Evolutionary conservation across 2,113 vertebrate genomes (phyloP), one percentile per base, ranked within the genome.

Genomic region (Chascanopsetta lugubris): DNA sequence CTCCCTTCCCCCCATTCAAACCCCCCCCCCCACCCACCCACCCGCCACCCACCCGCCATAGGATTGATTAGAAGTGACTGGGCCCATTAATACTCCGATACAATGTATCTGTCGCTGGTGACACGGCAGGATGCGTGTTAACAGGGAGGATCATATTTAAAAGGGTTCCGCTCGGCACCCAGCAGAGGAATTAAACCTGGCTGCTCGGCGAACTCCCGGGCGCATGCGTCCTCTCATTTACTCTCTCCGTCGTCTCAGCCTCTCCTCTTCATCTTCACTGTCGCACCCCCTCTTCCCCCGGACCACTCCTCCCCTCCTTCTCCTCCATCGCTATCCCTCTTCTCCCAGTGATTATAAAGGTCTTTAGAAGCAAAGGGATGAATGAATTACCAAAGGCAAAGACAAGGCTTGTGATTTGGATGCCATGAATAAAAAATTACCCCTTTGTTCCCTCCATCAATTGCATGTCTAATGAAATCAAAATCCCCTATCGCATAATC

Each of bases 391-490:
- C 66, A 83, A 89, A 90, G 85, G 84, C 88, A 91, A 88, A 92
- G 90, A 92, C 89, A 90, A 90, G 87, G 86, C 89, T 87, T 87
- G 84, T 90, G 91, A 90, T 90, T 92, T 89, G 88, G 88, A 86
- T 80, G 83, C 85, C 45, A 69, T 90, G 91, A 92, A 92, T 92
- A 92, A 93, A 92, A 92, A 92, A 93, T 93, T 92, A 91, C 90
- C 85, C 92, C 88, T 93, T 93, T 93, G 92, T 93, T 93, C 92
- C 84, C 85, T 85, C 89, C 92, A 92, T 93, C 92, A 93, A 92
- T 92, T 92, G 92, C 91, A 92, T 90, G 91, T 91, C 91, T 93
- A 93, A 93, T 93, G 92, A 93, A 93, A 93, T 93, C 92, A 93
- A 93, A 93, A 90, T 92, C 91, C 78, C n/a, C 83, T 82, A 93